phyloP scores from a whole-genome alignment of 2,888 invertebrate species.

The Drosophila picticornis region DNA sequence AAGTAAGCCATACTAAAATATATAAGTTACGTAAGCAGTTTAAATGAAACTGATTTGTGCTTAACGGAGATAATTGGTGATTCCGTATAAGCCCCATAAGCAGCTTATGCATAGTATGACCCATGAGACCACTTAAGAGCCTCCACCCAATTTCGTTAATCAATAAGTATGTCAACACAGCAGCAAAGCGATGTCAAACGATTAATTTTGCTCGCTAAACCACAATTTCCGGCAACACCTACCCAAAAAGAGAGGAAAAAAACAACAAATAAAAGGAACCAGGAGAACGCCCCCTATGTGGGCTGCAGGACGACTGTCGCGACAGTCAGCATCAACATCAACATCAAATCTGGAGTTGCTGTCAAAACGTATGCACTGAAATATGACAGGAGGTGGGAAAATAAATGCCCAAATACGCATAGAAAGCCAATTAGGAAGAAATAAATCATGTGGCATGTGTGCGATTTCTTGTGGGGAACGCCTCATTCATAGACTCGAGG shows the following conservation, averaged over 20 bases:
- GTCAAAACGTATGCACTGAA: slow-evolving; percentile 69
- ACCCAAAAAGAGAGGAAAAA: slow-evolving; percentile 13
- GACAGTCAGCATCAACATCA: slow-evolving; percentile 17
- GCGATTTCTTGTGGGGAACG: slow-evolving; percentile 68
- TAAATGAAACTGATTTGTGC: background rate
- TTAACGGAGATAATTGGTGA: slow-evolving; percentile 10
- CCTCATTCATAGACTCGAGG: slow-evolving; percentile 38
- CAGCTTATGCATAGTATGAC: background rate
- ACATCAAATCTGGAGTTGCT: slow-evolving; percentile 76
- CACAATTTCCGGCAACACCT: slow-evolving; percentile 79
- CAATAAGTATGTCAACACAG: slow-evolving; percentile 71
- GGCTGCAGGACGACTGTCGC: slow-evolving; percentile 26
- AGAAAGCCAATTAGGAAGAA: slow-evolving; percentile 79
- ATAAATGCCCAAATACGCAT: slow-evolving; percentile 64
- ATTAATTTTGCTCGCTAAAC: slow-evolving; percentile 68
- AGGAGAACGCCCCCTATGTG: slow-evolving; percentile 39
- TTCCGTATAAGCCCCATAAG: slow-evolving; percentile 1
- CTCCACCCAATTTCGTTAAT: slow-evolving; percentile 75
- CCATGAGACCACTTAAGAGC: slow-evolving; percentile 63
- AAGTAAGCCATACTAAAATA: background rate
- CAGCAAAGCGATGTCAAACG: slow-evolving; percentile 54
- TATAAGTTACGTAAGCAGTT: background rate
- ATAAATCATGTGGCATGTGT: slow-evolving; percentile 75
- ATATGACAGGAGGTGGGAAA: slow-evolving; percentile 55
- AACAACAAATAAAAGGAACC: slow-evolving; percentile 1